Evolutionary conservation across 1,140 invertebrate genomes (phyloP).

Genomic region (Procambarus clarkii): DNA sequence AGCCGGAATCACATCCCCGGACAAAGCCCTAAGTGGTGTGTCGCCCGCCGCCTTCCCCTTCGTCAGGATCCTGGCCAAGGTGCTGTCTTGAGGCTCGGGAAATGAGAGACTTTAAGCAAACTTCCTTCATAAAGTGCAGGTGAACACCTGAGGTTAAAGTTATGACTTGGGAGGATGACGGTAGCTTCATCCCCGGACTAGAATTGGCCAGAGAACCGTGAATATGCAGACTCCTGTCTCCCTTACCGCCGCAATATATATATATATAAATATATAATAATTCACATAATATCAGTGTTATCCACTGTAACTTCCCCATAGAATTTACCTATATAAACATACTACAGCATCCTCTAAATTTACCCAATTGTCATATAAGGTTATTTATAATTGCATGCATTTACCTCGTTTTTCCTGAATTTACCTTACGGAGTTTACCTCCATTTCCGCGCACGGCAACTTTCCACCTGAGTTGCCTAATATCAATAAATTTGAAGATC

Average conservation of each 20-base stretch:
- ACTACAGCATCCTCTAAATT: too few species aligned
- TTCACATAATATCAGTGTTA: too few species aligned
- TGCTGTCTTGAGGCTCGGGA: slow-evolving; percentile 2
- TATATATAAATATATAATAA: too few species aligned
- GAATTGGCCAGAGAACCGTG: not conserved
- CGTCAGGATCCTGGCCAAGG: not conserved
- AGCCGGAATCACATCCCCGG: not conserved
- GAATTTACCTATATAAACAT: too few species aligned
- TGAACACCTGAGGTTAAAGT: slow-evolving; percentile 1
- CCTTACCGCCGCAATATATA: too few species aligned
- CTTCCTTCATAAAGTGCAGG: slow-evolving; percentile 12
- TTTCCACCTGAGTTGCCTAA: not conserved
- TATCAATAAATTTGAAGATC: not conserved
- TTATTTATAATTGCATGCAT: too few species aligned
- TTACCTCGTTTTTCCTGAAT: too few species aligned
- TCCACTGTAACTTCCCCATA: too few species aligned
- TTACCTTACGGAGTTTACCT: not conserved
- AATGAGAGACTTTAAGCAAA: slow-evolving; percentile 20
- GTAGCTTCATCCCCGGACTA: not conserved
- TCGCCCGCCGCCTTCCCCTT: not conserved
- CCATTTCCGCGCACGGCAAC: not conserved
- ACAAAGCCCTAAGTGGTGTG: not conserved
- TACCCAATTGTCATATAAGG: too few species aligned
- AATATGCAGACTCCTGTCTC: not conserved
- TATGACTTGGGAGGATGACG: not conserved